phyloP scores from a whole-genome alignment of 2,113 vertebrate species.

The Dasyornis broadbenti region DNA sequence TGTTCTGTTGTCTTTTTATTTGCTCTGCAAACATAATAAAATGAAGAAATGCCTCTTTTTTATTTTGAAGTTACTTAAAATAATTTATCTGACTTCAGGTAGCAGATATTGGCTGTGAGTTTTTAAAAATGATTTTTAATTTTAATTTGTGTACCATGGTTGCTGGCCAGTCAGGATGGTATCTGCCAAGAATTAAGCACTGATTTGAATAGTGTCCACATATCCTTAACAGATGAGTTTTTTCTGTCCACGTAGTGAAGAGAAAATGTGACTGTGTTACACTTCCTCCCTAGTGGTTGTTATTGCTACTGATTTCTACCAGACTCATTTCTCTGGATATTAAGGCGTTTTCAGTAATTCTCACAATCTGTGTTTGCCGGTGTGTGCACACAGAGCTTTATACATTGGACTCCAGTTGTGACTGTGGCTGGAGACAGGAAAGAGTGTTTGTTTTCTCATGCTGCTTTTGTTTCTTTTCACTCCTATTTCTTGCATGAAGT shows the following conservation, averaged over 20 bases:
- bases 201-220: neutral
- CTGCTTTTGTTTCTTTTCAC: neutral
- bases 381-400: neutral
- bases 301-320: neutral
- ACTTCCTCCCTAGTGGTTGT: neutral
- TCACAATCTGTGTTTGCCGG: accelerated
- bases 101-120: neutral
- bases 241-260: neutral
- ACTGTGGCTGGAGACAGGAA: neutral
- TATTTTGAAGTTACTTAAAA: neutral
- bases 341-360: neutral
- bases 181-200: neutral
- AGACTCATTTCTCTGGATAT: neutral
- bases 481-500: neutral
- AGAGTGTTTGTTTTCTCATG: neutral
- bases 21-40: neutral
- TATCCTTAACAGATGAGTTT: neutral
- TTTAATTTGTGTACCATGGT: neutral
- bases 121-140: neutral
- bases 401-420: neutral
- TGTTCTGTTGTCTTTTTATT: neutral
- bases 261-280: neutral
- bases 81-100: neutral
- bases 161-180: neutral
- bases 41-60: neutral